Base-by-base conservation (phyloP, 2,888 invertebrate species). In the Pasiphila rectangulata region DNA sequence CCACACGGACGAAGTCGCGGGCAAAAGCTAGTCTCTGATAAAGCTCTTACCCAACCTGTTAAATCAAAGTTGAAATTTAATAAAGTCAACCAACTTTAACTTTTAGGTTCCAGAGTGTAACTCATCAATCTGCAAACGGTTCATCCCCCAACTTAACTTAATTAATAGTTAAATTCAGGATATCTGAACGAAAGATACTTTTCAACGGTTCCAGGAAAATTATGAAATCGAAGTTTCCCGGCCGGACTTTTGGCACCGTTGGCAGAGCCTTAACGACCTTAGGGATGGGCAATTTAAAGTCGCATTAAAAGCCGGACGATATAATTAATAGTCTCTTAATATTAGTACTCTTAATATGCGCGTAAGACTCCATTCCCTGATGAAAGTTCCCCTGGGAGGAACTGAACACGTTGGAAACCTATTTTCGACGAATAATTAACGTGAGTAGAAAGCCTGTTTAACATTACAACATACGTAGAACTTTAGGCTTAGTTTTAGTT, bases 181-280 rank as follows among this genome's bases (percentile, higher is more conserved):
- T 44, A 45, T 41, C 36, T 30, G 20, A 17, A 42, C 30, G 44
- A 45, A 45, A 45, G 52, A 48, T 48, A 52, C 44, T 48, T 50
- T 52, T 48, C 52, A 52, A 35, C 48, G 42, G 21, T 13, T 24
- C 35, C 35, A 21, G 48, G 38, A 38, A 52, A 52, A 52, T 52
- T 52, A 52, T 52, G 52, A 42, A 48, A 52, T 52, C 48, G 45
- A 52, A 52, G 52, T 52, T 52, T 9, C 24, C 17, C 48, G 32
- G 51, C 36, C 25, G 52, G 50, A 50, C 50, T 48, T 48, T 48
- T 48, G 47, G 45, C 52, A 48, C 41, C 47, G 48, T 10, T 42
- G 34, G 46, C 50, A 50, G 50, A 20, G 37, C 42, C 45, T 46
- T 50, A 50, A 50, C 50, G 50, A 50, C 50, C 17, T 19, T 50